phyloP scores from a whole-genome alignment of 1,140 invertebrate species.

The Drosophila ficusphila region DNA sequence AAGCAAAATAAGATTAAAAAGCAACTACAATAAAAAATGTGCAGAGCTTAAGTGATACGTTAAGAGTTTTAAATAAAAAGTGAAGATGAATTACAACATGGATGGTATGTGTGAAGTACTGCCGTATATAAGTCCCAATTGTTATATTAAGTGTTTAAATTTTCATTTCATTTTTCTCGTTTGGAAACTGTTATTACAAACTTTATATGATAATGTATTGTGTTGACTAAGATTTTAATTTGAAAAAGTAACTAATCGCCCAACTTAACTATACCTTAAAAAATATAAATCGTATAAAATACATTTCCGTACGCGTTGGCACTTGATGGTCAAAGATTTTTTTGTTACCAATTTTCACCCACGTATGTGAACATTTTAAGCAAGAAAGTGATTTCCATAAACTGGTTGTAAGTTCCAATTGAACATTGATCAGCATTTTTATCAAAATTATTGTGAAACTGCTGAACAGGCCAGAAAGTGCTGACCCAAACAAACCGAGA shows the following conservation, averaged over 20 bases:
- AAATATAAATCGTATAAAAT: background rate
- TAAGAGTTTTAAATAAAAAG: background rate
- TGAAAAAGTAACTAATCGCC: too few species aligned
- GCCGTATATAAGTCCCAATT: too few species aligned
- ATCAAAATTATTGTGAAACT: constrained; percentile 58
- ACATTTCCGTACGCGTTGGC: background rate
- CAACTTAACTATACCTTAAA: background rate
- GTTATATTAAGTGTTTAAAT: too few species aligned
- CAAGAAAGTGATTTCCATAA: constrained; percentile 17
- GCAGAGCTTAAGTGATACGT: background rate
- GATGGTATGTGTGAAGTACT: constrained; percentile 34
- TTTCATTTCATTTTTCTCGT: too few species aligned
- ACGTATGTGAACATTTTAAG: constrained; percentile 6
- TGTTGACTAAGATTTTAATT: too few species aligned
- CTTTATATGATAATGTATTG: too few species aligned
- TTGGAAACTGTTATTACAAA: too few species aligned
- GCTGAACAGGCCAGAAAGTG: constrained; percentile 44
- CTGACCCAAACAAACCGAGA: constrained; percentile 35
- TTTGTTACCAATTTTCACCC: constrained; percentile 2
- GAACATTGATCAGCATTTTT: constrained; percentile 22
- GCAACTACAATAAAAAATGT: constrained; percentile 33
- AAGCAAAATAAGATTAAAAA: too few species aligned
- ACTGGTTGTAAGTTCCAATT: constrained; percentile 2
- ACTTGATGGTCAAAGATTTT: background rate
- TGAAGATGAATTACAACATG: constrained; percentile 37